Base-by-base conservation (phyloP, 2,888 invertebrate species). In the Drosophila neonasuta region DNA sequence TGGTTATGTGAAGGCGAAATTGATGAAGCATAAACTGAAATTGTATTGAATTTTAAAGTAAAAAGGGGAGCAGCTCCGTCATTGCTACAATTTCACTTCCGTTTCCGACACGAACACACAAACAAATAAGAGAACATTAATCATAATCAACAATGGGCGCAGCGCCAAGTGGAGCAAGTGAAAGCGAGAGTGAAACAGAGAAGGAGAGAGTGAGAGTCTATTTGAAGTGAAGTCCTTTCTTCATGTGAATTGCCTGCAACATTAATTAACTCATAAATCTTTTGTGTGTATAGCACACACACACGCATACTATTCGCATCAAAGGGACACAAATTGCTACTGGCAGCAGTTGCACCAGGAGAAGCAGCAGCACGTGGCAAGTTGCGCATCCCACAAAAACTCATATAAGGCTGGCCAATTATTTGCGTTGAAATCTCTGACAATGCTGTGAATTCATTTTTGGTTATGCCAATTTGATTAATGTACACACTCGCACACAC, bases 181-280 rank as follows among this genome's bases (percentile, higher is more conserved):
- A 42, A 30, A 36, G 42, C 5, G 34, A 24, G 44, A 4, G n/a
- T 24, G n/a, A 17, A 11, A 2, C 29, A n/a, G 15, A n/a, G 10
- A 10, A 1, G 29, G 30, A 30, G 48, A 42, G 50, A 15, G 46
- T 11, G 36, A 30, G 29, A 48, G 41, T 61, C 39, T 20, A 45
- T 42, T 34, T 32, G 29, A 50, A 42, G 24, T 34, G 39, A 13
- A 49, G 60, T 49, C 56, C 57, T 49, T 41, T 44, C 71, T 51
- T 45, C 13, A n/a, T 15, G 20, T 3, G 20, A 10, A 42, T 32
- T n/a, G 46, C 52, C 60, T 64, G 68, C 59, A 66, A 78, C 69
- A 80, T 84, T 84, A 84, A 84, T 84, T 87, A 84, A 76, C 87
- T 87, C 86, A 87, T 84, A 87, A 87, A 87, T 84, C 86, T 86